Percentiles rank a stretch among this genome's conserved stretches.
Conservation (phyloP, 2,797 vertebrate species). For the Natrix natrix region DNA sequence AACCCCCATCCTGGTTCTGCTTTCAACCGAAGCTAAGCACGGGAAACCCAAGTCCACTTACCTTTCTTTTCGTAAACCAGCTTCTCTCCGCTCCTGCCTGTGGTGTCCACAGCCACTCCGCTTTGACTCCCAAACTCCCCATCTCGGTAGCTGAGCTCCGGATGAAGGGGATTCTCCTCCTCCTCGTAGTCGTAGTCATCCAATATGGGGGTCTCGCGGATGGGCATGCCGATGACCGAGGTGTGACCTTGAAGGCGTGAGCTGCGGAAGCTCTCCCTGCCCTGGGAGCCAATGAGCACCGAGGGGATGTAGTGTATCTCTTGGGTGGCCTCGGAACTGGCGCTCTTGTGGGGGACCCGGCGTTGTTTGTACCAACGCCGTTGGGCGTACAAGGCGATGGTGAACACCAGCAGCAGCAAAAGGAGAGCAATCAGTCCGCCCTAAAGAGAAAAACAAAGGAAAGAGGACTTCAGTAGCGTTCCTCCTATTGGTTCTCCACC, state of each 20-base stretch:
- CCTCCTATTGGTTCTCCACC: neutral
- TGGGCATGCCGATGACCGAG: conserved; percentile 93
- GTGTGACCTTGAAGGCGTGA: conserved; percentile 83
- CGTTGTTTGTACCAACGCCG: conserved; percentile 93
- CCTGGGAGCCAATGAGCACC: conserved; percentile 89
- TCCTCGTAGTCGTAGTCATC: conserved; percentile 90
- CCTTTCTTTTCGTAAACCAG: conserved; percentile 87
- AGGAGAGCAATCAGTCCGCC: conserved; percentile 94
- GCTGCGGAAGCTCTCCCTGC: conserved; percentile 87
- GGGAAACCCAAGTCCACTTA: conserved; percentile 59
- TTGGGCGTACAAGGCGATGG: conserved; percentile 90
- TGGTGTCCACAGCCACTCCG: conserved; percentile 76
- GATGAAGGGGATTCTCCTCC: conserved; percentile 82
- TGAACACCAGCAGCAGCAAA: conserved; percentile 93
- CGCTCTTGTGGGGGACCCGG: conserved; percentile 92
- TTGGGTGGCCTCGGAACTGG: conserved; percentile 95
- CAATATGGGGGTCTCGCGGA: conserved; percentile 95
- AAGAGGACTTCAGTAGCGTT: neutral
- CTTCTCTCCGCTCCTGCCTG: conserved; percentile 79
- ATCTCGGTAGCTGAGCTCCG: conserved; percentile 68
- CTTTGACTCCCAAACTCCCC: conserved; percentile 77
- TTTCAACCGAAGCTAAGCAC: accelerated
- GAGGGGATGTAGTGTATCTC: conserved; percentile 99
- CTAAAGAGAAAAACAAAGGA: conserved; percentile 64
- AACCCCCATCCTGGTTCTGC: accelerated